Conservation (phyloP, 2,888 invertebrate species). For the Coelogynopora nodosa region DNA sequence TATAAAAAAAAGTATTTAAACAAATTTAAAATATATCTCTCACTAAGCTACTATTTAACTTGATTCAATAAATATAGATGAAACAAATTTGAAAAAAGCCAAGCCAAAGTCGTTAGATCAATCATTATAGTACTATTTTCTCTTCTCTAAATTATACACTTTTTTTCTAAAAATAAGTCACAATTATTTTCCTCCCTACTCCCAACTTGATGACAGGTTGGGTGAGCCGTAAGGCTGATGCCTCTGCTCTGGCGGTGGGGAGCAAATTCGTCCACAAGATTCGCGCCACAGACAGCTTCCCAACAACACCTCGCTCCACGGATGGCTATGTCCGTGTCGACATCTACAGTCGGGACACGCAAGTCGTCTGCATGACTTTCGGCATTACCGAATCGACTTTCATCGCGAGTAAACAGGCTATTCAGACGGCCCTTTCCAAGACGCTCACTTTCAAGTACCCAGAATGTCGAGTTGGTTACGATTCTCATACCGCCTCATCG, state of each 20-base stretch:
- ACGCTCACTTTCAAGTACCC: slow-evolving; percentile 25
- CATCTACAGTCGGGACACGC: slow-evolving; percentile 2
- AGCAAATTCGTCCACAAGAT: slow-evolving; percentile 9
- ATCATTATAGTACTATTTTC: too few relatives aligned
- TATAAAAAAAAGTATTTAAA: too few relatives aligned
- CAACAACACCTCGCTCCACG: background rate
- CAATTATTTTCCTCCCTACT: too few relatives aligned
- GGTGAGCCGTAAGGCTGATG: background rate
- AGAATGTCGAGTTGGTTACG: background rate
- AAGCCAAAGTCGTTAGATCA: too few relatives aligned
- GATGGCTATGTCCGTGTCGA: background rate
- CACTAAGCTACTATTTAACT: too few relatives aligned
- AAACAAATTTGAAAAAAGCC: too few relatives aligned
- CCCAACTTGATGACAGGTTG: too few relatives aligned
- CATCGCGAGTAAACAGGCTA: background rate
- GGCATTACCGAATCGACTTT: slow-evolving; percentile 1
- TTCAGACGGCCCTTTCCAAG: background rate
- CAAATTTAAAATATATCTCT: too few relatives aligned
- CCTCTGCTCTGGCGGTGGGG: background rate
- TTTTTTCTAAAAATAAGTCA: too few relatives aligned
- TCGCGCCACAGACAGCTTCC: background rate
- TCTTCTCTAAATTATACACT: too few relatives aligned
- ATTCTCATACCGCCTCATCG: background rate
- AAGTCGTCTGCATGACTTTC: slow-evolving; percentile 23
- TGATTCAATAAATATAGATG: background rate